Conservation (phyloP, 2,113 vertebrate genomes). For the Ia io region DNA sequence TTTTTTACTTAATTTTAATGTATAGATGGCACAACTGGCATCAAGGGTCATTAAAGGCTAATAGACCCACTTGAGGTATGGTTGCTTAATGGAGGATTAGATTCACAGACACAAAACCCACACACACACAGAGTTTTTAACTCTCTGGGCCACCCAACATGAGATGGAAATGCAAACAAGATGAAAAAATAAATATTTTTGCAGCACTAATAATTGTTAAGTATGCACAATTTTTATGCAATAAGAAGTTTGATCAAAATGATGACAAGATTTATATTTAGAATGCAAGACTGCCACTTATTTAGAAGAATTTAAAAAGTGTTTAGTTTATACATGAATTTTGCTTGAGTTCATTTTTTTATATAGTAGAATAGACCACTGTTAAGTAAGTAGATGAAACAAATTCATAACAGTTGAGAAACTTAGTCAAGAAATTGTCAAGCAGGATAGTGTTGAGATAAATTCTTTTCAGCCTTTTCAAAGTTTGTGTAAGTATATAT, state of each 20-base stretch:
- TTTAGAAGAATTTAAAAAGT: not conserved
- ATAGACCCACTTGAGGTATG: conserved; percentile 33
- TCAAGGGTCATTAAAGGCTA: conserved; percentile 27
- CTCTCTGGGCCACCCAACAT: not conserved
- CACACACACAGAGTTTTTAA: not conserved
- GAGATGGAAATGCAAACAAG: conserved; percentile 57
- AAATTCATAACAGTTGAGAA: conserved; percentile 33
- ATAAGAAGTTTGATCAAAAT: not conserved
- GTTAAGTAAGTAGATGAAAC: conserved; percentile 39
- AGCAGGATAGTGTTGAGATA: conserved; percentile 44
- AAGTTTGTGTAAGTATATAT: conserved; percentile 19
- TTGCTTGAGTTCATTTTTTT: conserved; percentile 27
- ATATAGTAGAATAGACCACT: not conserved
- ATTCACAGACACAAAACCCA: conserved; percentile 39
- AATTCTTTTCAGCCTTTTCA: conserved; percentile 55
- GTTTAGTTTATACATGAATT: not conserved
- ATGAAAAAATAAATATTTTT: conserved; percentile 3
- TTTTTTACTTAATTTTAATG: conserved; percentile 30
- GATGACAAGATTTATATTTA: conserved; percentile 21
- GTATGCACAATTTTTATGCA: conserved; percentile 22
- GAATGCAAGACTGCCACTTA: not conserved
- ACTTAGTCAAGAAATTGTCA: conserved; percentile 35
- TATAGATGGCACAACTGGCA: conserved; percentile 3
- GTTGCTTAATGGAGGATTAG: conserved; percentile 50
- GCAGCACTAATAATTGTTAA: conserved; percentile 33